These are phyloP conservation scores for Otocyon megalotis DNA, from an alignment of 2,113 vertebrate genomes.

Conservation along the genomic window DNA sequence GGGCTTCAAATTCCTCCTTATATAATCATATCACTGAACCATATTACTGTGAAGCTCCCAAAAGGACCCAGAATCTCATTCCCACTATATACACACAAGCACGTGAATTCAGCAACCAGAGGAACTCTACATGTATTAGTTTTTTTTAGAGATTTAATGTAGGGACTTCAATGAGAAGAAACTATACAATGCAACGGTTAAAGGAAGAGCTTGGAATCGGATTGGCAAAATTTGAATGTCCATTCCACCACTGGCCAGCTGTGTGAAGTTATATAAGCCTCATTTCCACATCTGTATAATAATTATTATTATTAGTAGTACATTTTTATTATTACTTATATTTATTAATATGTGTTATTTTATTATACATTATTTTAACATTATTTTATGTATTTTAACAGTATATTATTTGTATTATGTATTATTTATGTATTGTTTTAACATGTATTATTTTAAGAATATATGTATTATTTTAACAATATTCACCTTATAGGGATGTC, in stretches of 20 bases:
- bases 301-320: neutral
- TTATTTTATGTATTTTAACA: neutral
- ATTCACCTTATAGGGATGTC: neutral
- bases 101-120: neutral
- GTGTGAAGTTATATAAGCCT: neutral
- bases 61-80: neutral
- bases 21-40: neutral
- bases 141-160: neutral
- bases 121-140: neutral
- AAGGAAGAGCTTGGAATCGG: neutral
- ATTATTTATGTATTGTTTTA: too few species aligned
- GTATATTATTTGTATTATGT: too few species aligned
- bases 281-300: neutral
- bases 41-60: neutral
- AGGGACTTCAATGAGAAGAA: neutral
- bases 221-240: neutral
- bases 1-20: neutral
- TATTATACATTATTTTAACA: neutral
- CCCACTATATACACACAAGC: neutral
- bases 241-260: neutral
- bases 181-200: neutral
- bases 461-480: too few species aligned
- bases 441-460: too few species aligned
- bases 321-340: neutral
- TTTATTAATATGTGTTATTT: neutral